phyloP scores from a whole-genome alignment of 2,113 vertebrate genomes.

The Malurus elegans region DNA sequence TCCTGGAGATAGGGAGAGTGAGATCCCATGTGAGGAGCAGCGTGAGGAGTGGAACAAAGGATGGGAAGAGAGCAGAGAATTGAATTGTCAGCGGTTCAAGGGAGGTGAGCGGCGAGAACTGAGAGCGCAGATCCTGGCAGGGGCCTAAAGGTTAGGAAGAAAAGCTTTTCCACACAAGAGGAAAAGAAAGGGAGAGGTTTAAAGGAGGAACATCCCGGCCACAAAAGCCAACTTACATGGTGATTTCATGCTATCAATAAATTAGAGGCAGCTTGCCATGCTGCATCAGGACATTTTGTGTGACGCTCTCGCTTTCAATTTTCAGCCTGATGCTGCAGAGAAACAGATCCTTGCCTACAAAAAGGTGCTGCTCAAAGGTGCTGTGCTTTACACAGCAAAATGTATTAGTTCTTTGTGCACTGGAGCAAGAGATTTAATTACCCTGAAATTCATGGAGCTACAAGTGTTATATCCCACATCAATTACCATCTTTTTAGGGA shows the following conservation, averaged over 20 bases:
- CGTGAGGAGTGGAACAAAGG: background rate
- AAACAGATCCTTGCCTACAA: background rate
- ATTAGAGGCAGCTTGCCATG: background rate
- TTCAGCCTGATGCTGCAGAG: background rate
- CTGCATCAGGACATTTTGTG: background rate
- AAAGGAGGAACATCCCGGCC: background rate
- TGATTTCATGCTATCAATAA: background rate
- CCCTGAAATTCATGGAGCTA: background rate
- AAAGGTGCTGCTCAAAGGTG: background rate
- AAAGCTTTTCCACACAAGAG: background rate
- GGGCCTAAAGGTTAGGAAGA: background rate
- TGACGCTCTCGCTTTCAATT: background rate
- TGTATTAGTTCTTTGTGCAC: background rate
- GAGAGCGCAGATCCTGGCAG: background rate
- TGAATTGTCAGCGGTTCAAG: conserved; percentile 2
- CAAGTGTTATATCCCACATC: background rate
- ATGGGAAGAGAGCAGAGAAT: background rate
- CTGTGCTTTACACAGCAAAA: background rate
- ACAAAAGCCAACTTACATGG: background rate
- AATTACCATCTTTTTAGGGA: background rate
- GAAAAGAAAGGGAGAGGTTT: background rate
- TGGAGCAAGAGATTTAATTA: conserved; percentile 36
- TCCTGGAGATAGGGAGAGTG: conserved; percentile 8
- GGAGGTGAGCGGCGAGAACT: background rate
- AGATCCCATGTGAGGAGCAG: conserved; percentile 15